Conservation (phyloP, 2,888 invertebrate genomes). For the Troilus luridus region DNA sequence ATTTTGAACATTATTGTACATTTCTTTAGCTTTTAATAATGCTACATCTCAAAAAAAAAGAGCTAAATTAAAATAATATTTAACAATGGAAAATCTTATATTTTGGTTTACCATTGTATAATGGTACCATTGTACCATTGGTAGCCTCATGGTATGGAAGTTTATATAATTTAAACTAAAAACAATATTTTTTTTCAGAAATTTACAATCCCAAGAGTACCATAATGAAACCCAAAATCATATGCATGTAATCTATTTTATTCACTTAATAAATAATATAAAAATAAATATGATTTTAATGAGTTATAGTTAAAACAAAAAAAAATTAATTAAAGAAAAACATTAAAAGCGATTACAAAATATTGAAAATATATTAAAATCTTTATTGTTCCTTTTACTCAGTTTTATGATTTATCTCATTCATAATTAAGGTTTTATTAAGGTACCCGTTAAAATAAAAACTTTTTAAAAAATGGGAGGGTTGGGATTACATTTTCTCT, state of each 20-base stretch:
- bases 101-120: not conserved
- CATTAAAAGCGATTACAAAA: not conserved
- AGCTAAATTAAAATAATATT: not conserved
- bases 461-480: not conserved
- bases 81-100: not conserved
- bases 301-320: not conserved
- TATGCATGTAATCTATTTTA: not conserved
- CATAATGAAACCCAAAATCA: no score
- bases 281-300: not conserved
- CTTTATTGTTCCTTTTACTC: not conserved
- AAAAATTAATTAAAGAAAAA: no score
- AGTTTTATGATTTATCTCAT: not conserved
- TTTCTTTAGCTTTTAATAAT: not conserved
- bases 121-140: no score
- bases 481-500: not conserved
- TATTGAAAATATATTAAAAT: not conserved
- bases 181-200: no score
- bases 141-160: no score
- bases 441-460: not conserved
- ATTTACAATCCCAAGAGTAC: no score
- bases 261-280: not conserved
- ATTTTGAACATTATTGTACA: not conserved
- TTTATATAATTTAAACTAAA: no score
- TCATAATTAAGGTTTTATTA: not conserved
- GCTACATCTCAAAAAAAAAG: not conserved